Evolutionary conservation across 2,888 invertebrate genomes (phyloP), one percentile per base, ranked within the genome.

Genomic region (Camponotus fellah): DNA sequence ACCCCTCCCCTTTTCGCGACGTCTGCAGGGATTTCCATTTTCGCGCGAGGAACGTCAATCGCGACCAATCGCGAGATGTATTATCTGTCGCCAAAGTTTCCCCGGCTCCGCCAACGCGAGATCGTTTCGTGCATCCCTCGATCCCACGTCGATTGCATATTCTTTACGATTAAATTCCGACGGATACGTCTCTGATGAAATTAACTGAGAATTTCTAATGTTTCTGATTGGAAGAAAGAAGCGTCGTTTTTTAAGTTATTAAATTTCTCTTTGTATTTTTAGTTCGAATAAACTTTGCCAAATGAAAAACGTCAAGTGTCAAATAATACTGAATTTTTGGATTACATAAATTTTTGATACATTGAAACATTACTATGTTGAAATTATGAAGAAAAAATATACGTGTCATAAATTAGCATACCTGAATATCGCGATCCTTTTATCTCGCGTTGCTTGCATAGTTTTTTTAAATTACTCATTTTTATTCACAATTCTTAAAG

Each of bases 1-100:
- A 0, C 46, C 46, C 46, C 46, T 62, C 9, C 12, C 9, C 12
- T 8, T 8, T 3, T 12, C 12, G 69, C 21, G 43, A 69, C 43
- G 68, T 74, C 83, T 53, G 58, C 66, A 9, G 40, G 32, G 62
- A 66, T 85, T 72, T 60, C 62, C 58, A 77, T 72, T 26, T 26
- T 80, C 62, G 71, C 79, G 62, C 43, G 72, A 53, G 76, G 80
- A 66, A 58, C 66, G 85, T 82, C 83, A 85, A 89, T 87, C 53
- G 80, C 46, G 40, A 58, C 79, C 85, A 88, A 88, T 88, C 84
- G 83, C 26, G 64, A n/a, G 34, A 74, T 40, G 46, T 80, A 60
- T 80, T 79, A 60, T 77, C 82, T 17, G 40, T 37, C 43, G 60
- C 81, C 89, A 84, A 83, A 87, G 68, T 85, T 88, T 82, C 82